Evolutionary conservation across 2,113 vertebrate genomes (phyloP).

Genomic region (Patagioenas fasciata): DNA sequence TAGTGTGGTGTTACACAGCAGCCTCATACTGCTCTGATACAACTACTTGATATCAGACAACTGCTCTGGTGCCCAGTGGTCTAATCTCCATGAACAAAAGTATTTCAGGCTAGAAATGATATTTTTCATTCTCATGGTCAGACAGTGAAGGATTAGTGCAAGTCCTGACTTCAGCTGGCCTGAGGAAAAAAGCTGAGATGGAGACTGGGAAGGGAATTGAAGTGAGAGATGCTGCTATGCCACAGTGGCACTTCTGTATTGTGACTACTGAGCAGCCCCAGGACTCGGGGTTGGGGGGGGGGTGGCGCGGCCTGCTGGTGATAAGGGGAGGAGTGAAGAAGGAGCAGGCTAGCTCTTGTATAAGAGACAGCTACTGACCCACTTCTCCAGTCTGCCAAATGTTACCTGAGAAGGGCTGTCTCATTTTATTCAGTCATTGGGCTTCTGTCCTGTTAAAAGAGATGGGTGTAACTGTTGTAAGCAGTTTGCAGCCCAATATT

Average conservation of each 20-base stretch:
- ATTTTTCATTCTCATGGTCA: background rate
- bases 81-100: background rate
- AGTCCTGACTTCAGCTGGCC: background rate
- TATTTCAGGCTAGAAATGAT: background rate
- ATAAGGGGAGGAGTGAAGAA: background rate
- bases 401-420: background rate
- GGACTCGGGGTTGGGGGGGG: fast-evolving
- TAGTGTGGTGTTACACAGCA: background rate
- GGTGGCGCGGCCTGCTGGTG: background rate
- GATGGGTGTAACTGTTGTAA: background rate
- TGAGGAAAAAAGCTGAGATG: background rate
- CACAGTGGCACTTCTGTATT: background rate
- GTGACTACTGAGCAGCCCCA: background rate
- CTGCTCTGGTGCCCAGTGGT: background rate
- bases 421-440: background rate
- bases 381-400: background rate
- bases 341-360: background rate
- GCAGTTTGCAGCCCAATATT: background rate
- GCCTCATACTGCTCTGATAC: background rate
- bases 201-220: background rate
- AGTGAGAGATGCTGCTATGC: background rate
- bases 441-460: background rate
- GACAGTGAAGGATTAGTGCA: background rate
- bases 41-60: background rate
- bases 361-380: background rate